phyloP scores from a whole-genome alignment of 2,113 vertebrate species.

The Amazona guildingii region DNA sequence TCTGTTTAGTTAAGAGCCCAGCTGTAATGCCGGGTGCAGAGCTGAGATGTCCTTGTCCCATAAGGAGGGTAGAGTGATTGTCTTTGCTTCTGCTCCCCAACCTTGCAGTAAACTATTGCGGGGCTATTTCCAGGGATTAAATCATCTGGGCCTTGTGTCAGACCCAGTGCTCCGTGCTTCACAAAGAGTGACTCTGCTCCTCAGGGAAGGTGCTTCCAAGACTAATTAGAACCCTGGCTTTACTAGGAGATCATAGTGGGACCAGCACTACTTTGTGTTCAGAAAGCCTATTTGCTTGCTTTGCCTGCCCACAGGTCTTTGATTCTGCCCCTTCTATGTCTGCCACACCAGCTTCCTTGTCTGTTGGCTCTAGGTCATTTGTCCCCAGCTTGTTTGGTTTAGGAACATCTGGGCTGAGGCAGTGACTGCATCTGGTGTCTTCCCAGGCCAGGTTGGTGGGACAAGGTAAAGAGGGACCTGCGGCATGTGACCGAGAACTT shows the following conservation, averaged over 20 bases:
- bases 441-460: not conserved
- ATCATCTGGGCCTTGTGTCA: not conserved
- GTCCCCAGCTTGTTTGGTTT: not conserved
- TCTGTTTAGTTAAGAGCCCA: not conserved
- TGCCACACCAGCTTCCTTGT: not conserved
- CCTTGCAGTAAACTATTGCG: not conserved
- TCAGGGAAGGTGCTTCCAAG: not conserved
- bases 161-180: not conserved
- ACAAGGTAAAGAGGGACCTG: not conserved
- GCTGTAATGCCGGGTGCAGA: not conserved
- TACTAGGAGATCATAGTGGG: not conserved
- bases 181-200: rapidly evolving
- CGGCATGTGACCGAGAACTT: rapidly evolving
- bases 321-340: not conserved
- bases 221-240: not conserved
- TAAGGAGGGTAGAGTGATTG: not conserved
- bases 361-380: not conserved
- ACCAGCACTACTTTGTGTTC: not conserved
- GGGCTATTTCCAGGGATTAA: not conserved
- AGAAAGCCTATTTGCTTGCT: not conserved
- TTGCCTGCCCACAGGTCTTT: not conserved
- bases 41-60: not conserved
- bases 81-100: not conserved
- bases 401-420: not conserved
- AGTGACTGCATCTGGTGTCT: not conserved